A percentile compares a stretch with the other conserved stretches of the same genome.
Evolutionary conservation across 2,113 vertebrate genomes (phyloP).

Genomic region (Myrmophylax atrothorax): DNA sequence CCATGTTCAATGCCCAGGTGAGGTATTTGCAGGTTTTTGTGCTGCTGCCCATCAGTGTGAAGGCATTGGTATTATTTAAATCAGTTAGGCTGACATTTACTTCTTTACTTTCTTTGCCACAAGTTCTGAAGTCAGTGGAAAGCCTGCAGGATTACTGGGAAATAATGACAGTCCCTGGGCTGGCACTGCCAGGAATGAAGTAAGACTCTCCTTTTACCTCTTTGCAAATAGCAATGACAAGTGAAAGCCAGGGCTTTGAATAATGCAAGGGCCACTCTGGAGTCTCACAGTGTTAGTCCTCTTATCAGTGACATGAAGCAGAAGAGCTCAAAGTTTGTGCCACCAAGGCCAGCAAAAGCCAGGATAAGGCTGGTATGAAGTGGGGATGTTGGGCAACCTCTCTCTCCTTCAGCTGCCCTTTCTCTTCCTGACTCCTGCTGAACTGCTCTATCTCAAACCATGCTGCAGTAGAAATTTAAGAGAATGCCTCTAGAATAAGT

Average conservation of each 20-base stretch:
- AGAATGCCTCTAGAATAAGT: background rate
- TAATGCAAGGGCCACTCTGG: background rate
- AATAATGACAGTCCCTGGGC: conserved; percentile 39
- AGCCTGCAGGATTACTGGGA: conserved; percentile 20
- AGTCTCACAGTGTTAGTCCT: background rate
- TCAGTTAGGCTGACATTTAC: conserved; percentile 12
- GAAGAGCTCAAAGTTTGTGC: background rate
- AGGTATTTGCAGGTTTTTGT: background rate
- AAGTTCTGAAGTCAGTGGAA: conserved; percentile 62
- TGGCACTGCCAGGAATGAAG: conserved; percentile 62
- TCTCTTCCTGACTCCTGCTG: background rate
- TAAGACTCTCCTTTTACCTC: conserved; percentile 28
- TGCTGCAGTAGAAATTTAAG: background rate
- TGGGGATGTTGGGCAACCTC: background rate
- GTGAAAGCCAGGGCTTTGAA: background rate
- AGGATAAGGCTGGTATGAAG: background rate
- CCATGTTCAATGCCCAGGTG: background rate
- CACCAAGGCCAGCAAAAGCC: background rate
- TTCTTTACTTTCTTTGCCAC: conserved; percentile 19
- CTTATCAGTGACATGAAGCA: background rate
- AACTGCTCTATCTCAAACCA: background rate
- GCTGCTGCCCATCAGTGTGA: background rate
- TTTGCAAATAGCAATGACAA: background rate
- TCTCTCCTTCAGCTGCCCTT: background rate
- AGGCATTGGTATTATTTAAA: conserved; percentile 31